A percentile compares a stretch with the other conserved stretches of the same genome.
phyloP scores from a whole-genome alignment of 2,113 vertebrate species.

The Tachycineta bicolor region DNA sequence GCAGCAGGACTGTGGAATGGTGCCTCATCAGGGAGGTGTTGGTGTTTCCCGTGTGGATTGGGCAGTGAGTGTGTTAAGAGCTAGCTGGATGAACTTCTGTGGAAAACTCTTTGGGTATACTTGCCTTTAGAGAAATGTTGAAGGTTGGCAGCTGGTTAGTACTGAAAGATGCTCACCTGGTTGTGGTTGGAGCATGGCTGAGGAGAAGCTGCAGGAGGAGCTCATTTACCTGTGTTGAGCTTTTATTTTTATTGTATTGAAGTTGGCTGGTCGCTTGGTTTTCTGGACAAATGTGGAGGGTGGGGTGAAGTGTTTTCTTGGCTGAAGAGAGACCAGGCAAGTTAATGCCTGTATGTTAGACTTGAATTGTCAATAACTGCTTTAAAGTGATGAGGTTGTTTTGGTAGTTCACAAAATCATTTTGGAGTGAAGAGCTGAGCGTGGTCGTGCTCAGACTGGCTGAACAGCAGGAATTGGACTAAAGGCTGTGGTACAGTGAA shows the following conservation, averaged over 20 bases:
- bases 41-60: background rate
- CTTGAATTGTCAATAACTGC: background rate
- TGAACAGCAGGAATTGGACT: background rate
- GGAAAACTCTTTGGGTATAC: background rate
- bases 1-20: background rate
- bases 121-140: background rate
- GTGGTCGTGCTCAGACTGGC: background rate
- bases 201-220: background rate
- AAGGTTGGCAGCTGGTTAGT: background rate
- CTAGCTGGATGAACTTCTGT: background rate
- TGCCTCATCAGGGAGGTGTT: background rate
- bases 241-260: background rate
- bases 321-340: background rate
- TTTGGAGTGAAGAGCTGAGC: background rate
- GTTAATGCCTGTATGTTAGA: background rate
- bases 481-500: background rate
- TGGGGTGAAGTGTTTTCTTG: background rate
- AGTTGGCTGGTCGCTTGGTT: background rate
- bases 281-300: background rate
- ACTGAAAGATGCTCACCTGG: accelerated
- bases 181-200: background rate
- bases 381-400: background rate
- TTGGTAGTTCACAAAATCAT: background rate
- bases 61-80: background rate
- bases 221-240: background rate